Evolutionary conservation across 2,888 invertebrate genomes (phyloP), one percentile per base, ranked within the genome.

Genomic region (Nemotelus pantherinus): DNA sequence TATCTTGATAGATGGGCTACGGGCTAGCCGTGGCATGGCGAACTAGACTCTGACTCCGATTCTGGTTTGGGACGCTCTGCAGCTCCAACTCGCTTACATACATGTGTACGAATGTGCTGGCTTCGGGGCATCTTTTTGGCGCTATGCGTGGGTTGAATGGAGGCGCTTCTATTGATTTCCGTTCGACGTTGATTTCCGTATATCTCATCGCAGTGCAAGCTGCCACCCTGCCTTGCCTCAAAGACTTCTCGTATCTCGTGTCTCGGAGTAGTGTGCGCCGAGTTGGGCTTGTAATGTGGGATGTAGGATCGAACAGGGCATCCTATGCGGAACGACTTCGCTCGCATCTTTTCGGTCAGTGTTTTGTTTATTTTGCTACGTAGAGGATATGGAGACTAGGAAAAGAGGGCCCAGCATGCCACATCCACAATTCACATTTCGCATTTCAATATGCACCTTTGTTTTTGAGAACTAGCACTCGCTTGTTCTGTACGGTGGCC

Each of bases 1-100:
- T 79, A 79, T 79, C 79, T 79, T 79, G 79, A 79, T 79, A 77
- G 79, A 79, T 79, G 67, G 79, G 77, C 76, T 79, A 79, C 77
- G 77, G 76, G 77, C 48, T 63, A 75, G 79, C 79, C 75, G 53
- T 68, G 67, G 57, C 71, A 67, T 63, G 68, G 41, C 57, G 65
- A 70, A 70, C 55, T 55, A 53, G 70, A 25, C 25, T 25, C 25
- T 25, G 25, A 25, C 25, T 25, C 25, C 1, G 70, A 70, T 55
- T 70, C 25, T 53, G 70, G 70, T 55, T 70, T 70, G 47, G 55
- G 55, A 45, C 55, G 55, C 55, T 70, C 70, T 70, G 55, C 53
- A 55, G 70, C 70, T 70, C 70, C 47, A 53, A 43, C 70, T 70
- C 70, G 70, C 70, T 70, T 70, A 70, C 70, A 70, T 53, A 57